A percentile compares a stretch with the other conserved stretches of the same genome.
phyloP scores from a whole-genome alignment of 2,888 invertebrate genomes.

The Plebejus melissa region DNA sequence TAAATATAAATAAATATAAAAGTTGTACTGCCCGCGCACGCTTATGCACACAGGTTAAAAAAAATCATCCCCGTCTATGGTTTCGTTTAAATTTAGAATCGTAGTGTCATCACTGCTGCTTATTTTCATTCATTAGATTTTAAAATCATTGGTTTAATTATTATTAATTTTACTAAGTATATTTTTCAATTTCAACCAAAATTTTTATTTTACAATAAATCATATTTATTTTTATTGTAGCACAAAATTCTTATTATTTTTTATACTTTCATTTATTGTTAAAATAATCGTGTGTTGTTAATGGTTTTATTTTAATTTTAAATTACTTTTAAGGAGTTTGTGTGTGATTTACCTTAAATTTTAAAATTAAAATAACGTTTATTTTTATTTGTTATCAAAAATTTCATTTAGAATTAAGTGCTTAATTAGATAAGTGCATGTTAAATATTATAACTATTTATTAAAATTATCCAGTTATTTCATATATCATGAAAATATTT shows the following conservation, averaged over 20 bases:
- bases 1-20: slow-evolving; percentile 36
- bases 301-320: neutral
- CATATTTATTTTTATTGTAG: neutral
- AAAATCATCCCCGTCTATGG: slow-evolving; percentile 26
- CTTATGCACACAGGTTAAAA: slow-evolving; percentile 32
- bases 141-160: neutral
- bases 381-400: neutral
- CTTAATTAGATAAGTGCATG: neutral
- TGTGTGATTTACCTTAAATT: neutral
- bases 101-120: neutral
- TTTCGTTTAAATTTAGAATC: slow-evolving; percentile 16
- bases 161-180: neutral
- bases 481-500: neutral
- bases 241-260: neutral
- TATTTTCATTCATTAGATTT: neutral
- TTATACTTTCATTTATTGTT: neutral
- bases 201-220: neutral
- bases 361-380: neutral
- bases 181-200: neutral
- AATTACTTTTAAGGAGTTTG: neutral
- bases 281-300: neutral
- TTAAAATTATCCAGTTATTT: neutral
- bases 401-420: slow-evolving; percentile 5
- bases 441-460: neutral
- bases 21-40: slow-evolving; percentile 37